A percentile compares a stretch with the other conserved stretches of the same genome.
These are phyloP conservation scores for Dynastes grantii DNA, from an alignment of 2,888 invertebrate species.

Conservation along the genomic window DNA sequence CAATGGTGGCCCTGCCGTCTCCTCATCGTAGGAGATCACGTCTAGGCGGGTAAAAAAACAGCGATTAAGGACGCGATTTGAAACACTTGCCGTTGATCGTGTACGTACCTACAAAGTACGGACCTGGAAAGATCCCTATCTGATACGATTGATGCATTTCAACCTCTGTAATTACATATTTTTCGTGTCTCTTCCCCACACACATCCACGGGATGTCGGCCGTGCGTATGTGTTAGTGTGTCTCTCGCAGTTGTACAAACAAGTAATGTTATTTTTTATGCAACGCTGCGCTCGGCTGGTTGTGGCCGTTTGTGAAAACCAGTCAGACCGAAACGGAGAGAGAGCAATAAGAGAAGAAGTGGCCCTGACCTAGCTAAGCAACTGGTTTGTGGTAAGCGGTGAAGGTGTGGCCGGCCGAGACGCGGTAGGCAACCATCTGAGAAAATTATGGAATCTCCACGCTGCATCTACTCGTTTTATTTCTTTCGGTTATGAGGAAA, in stretches of 20 bases:
- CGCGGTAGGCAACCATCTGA: conserved; percentile 44
- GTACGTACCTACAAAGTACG: too few species aligned
- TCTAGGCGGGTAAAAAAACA: too few species aligned
- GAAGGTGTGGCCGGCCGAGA: conserved; percentile 40
- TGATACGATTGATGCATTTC: conserved; percentile 42
- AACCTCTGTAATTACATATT: conserved; percentile 42
- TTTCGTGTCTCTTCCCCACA: conserved; percentile 33
- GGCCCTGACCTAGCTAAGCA: conserved; percentile 53
- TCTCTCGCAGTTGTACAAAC: conserved; percentile 44
- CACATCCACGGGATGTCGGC: conserved; percentile 32
- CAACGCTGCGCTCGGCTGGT: conserved; percentile 47
- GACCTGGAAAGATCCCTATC: conserved; percentile 25
- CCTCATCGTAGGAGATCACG: too few species aligned
- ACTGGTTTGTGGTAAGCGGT: conserved; percentile 49
- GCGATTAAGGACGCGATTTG: too few species aligned
- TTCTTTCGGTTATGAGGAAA: conserved; percentile 14
- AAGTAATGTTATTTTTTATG: conserved; percentile 46
- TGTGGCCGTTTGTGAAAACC: conserved; percentile 49
- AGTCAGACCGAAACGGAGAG: conserved; percentile 49
- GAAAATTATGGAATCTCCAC: conserved; percentile 43
- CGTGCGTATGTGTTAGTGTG: conserved; percentile 14
- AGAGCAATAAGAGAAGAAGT: conserved; percentile 49
- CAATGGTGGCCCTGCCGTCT: too few species aligned
- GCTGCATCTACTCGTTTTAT: conserved; percentile 15
- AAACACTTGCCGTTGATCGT: too few species aligned